Base-by-base conservation (phyloP, 2,888 invertebrate species). In the Lithophane leautieri region DNA sequence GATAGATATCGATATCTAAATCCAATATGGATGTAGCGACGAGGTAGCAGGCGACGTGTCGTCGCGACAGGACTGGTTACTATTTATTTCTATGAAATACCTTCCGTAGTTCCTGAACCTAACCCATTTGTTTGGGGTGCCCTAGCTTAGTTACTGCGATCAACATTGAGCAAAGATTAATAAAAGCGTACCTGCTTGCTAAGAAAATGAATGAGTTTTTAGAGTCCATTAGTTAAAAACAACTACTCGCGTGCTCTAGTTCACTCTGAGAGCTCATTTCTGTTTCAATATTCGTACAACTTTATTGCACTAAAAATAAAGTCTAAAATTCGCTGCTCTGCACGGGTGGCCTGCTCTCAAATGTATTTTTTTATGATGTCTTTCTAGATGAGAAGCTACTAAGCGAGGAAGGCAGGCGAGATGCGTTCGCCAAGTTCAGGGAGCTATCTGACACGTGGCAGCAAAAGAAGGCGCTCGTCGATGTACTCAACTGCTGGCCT, bases 401-500 rank as follows among this genome's bases (percentile, higher is more conserved):
- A 61, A 89, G 81, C 0, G 92, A 92, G 16, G 91, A 86, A 22
- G 94, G 93, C 0, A 89, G 95, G 0, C 90, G 91, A 11, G 91
- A 84, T 14, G 91, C 89, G 54, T 93, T 95, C 83, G 52, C 70
- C 2, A 81, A 85, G 79, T 90, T 94, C 73, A 68, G 90, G 75
- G 62, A 69, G 54, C 80, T 84, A 22, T 83, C 93, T 1, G 89
- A 92, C 85, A 84, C 92, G 8, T 94, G 94, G 93, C 91, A 90
- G 78, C 90, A 91, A 71, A 92, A 91, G 88, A 94, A 94, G 83
- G 94, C 95, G 63, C 91, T 96, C 0, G 94, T 94, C 3, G 95
- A 96, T 79, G 92, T 94, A 22, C 91, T 96, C 19, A 90, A 88
- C 66, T 95, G 94, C 89, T 96, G 96, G 96, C 96, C 96, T 8